Evolutionary conservation across 1,140 invertebrate genomes (phyloP).

Genomic region (Sminthurinus signatus): DNA sequence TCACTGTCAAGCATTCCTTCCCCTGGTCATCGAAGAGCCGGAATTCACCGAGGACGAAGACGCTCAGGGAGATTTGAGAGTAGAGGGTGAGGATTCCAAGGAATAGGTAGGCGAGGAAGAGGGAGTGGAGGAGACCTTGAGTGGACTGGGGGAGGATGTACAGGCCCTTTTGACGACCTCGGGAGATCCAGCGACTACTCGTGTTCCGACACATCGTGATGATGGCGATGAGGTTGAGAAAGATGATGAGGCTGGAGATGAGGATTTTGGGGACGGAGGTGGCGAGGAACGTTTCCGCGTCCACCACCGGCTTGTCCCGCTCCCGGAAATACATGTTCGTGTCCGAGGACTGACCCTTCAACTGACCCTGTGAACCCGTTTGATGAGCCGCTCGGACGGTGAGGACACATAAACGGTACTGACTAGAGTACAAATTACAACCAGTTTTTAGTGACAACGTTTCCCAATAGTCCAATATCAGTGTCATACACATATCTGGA

Average conservation of each 20-base stretch:
- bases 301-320: conserved; percentile 29
- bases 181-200: conserved; percentile 16
- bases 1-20: conserved; percentile 33
- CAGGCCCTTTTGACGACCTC: conserved; percentile 16
- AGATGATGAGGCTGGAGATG: conserved; percentile 31
- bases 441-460: conserved; percentile 34
- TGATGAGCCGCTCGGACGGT: conserved; percentile 22
- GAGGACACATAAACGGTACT: conserved; percentile 39
- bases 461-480: conserved; percentile 40
- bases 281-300: conserved; percentile 33
- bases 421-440: conserved; percentile 38
- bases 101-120: conserved; percentile 31
- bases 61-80: conserved; percentile 33
- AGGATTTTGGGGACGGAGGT: conserved; percentile 38
- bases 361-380: conserved; percentile 12
- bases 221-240: conserved; percentile 34
- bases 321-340: conserved; percentile 37
- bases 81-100: conserved; percentile 36
- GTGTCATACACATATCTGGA: conserved; percentile 29
- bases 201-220: conserved; percentile 27
- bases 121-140: conserved; percentile 33
- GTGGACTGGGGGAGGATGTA: conserved; percentile 34
- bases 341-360: background rate
- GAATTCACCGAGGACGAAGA: conserved; percentile 33
- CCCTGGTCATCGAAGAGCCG: conserved; percentile 39